Conservation (phyloP, 2,888 invertebrate species). For the Nemurella pictetii region DNA sequence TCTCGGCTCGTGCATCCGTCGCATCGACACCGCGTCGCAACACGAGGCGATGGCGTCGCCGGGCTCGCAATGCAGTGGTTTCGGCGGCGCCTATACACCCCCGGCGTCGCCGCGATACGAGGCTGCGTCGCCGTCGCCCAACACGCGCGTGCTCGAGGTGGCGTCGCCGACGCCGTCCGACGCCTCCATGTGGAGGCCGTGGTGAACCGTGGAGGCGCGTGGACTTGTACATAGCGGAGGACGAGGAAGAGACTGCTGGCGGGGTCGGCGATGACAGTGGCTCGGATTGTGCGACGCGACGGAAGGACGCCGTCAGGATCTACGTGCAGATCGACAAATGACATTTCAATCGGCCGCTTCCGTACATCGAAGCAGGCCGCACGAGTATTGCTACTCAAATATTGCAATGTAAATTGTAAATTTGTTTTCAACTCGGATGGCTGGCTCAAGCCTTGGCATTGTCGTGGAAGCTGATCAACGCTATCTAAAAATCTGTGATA, state of each 20-base stretch:
- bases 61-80: too few relatives aligned
- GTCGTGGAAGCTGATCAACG: not conserved
- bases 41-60: constrained; percentile 8
- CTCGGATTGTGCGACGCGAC: too few relatives aligned
- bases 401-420: too few relatives aligned
- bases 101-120: constrained; percentile 34
- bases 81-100: constrained; percentile 30
- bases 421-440: too few relatives aligned
- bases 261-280: too few relatives aligned
- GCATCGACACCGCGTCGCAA: constrained; percentile 31
- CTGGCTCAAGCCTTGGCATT: too few relatives aligned
- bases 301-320: too few relatives aligned
- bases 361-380: too few relatives aligned
- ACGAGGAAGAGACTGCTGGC: too few relatives aligned
- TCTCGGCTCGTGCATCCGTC: constrained; percentile 55
- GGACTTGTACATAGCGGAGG: not conserved
- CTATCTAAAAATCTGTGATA: not conserved
- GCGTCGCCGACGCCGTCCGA: constrained; percentile 27
- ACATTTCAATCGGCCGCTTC: too few relatives aligned
- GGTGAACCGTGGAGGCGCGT: constrained; percentile 28
- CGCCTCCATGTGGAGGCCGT: constrained; percentile 39
- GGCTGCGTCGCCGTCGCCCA: not conserved
- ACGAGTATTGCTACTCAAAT: too few relatives aligned
- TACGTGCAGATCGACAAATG: too few relatives aligned
- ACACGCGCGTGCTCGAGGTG: constrained; percentile 18